A percentile compares a stretch with the other conserved stretches of the same genome.
phyloP scores from a whole-genome alignment of 2,888 invertebrate species.

The Cyaniris semiargus region DNA sequence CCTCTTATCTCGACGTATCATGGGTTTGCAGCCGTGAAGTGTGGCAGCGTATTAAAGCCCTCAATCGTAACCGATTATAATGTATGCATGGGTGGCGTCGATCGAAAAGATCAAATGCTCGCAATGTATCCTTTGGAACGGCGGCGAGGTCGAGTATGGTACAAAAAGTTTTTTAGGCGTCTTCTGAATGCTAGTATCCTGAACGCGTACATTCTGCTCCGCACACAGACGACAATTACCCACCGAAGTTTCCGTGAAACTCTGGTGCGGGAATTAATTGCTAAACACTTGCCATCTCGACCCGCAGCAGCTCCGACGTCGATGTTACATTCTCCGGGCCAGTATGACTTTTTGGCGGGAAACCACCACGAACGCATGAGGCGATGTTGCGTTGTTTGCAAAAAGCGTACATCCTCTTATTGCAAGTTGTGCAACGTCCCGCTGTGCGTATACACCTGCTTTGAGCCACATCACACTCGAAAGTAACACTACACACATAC shows the following conservation, averaged over 20 bases:
- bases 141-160: slow-evolving; percentile 41
- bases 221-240: slow-evolving; percentile 22
- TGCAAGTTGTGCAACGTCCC: slow-evolving; percentile 37
- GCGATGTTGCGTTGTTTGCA: slow-evolving; percentile 37
- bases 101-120: slow-evolving; percentile 39
- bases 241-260: slow-evolving; percentile 36
- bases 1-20: slow-evolving; percentile 40
- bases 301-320: slow-evolving; percentile 23
- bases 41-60: slow-evolving; percentile 33
- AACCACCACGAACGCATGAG: slow-evolving; percentile 31
- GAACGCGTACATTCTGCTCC: slow-evolving; percentile 37
- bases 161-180: slow-evolving; percentile 40
- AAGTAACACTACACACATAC: not conserved
- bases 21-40: slow-evolving; percentile 34
- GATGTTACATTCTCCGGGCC: slow-evolving; percentile 28
- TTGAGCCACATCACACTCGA: slow-evolving; percentile 29
- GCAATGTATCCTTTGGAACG: slow-evolving; percentile 43
- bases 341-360: slow-evolving; percentile 33
- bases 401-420: slow-evolving; percentile 37
- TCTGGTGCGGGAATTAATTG: slow-evolving; percentile 33
- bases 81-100: slow-evolving; percentile 21
- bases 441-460: slow-evolving; percentile 39
- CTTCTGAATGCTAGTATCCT: slow-evolving; percentile 32
- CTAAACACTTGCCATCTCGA: slow-evolving; percentile 28
- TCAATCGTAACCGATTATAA: slow-evolving; percentile 39